These are phyloP conservation scores for Clitarchus hookeri DNA, from an alignment of 2,888 invertebrate genomes.

Conservation along the genomic window DNA sequence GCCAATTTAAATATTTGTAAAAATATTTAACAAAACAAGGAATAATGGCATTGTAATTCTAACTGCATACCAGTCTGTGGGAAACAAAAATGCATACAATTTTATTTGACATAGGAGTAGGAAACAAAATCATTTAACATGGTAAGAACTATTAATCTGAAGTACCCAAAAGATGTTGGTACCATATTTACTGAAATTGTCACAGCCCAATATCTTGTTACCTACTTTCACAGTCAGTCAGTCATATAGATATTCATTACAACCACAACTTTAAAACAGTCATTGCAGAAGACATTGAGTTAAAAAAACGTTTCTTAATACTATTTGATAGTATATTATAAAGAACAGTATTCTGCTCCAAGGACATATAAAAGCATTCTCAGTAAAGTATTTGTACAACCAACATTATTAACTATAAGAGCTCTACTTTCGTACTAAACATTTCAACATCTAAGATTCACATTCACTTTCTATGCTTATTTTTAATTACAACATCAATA, in stretches of 20 bases:
- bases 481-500: not conserved
- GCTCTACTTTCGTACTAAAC: not conserved
- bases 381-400: slow-evolving; percentile 16
- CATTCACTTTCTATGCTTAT: slow-evolving; percentile 7
- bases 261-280: not conserved
- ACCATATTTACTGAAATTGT: slow-evolving; percentile 1
- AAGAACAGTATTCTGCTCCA: not conserved
- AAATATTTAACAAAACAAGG: no score
- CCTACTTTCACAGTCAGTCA: not conserved
- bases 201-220: not conserved
- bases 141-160: no score
- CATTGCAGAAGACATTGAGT: not conserved
- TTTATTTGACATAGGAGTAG: no score
- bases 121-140: no score
- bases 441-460: slow-evolving; percentile 2
- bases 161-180: not conserved
- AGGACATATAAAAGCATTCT: slow-evolving; percentile 19
- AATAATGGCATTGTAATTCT: no score
- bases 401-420: slow-evolving; percentile 8
- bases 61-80: no score
- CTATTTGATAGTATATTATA: not conserved
- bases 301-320: not conserved
- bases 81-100: no score
- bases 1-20: no score
- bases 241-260: not conserved